Evolutionary conservation across 2,113 vertebrate genomes (phyloP).

Genomic region (Crypturellus undulatus): DNA sequence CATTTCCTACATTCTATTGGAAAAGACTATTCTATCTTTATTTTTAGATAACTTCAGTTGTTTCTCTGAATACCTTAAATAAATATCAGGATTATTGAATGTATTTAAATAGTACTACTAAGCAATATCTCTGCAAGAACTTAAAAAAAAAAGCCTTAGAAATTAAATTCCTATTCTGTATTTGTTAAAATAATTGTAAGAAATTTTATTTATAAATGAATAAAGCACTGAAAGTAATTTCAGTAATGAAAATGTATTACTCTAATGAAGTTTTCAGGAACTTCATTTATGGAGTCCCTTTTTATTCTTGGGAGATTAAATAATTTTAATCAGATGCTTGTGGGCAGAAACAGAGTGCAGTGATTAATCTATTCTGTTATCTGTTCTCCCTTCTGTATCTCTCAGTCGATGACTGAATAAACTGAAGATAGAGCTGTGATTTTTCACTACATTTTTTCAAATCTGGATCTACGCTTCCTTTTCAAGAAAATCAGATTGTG

Average conservation of each 20-base stretch:
- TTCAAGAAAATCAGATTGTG: neutral
- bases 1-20: neutral
- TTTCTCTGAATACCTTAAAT: neutral
- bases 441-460: neutral
- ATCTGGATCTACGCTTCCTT: neutral
- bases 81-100: neutral
- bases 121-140: neutral
- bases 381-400: neutral
- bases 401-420: neutral
- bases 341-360: neutral
- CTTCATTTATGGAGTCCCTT: accelerated
- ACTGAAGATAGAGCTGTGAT: neutral
- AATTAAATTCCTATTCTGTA: neutral
- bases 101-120: neutral
- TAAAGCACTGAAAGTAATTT: neutral
- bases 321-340: neutral
- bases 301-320: neutral
- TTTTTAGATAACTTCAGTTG: neutral
- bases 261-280: neutral
- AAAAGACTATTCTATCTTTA: neutral
- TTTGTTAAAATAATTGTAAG: neutral
- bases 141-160: neutral
- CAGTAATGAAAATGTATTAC: neutral
- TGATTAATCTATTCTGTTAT: neutral
- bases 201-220: neutral